Conservation (phyloP, 2,888 invertebrate genomes). For the Pseudococcus longispinus region DNA sequence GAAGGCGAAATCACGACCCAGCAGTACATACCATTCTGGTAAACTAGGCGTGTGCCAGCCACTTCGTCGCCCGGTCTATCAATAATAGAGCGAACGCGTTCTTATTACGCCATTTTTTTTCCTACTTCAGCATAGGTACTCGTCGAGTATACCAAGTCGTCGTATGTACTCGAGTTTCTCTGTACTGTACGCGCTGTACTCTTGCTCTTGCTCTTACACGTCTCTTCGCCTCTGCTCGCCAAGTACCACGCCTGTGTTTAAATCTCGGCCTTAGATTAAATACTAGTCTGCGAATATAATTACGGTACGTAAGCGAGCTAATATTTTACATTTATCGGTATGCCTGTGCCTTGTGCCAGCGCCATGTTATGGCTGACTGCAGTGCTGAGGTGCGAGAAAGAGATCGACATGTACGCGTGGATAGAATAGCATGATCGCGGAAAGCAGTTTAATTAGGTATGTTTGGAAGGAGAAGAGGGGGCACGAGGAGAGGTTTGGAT, state of each 20-base stretch:
- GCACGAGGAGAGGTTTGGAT: neutral
- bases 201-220: neutral
- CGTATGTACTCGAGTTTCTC: neutral
- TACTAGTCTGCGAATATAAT: neutral
- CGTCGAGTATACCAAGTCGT: neutral
- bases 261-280: slow-evolving; percentile 6
- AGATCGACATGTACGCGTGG: neutral
- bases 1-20: slow-evolving; percentile 53
- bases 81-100: neutral
- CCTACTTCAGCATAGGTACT: neutral
- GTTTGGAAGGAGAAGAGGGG: neutral
- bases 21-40: slow-evolving; percentile 50
- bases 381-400: neutral
- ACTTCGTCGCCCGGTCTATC: slow-evolving; percentile 47
- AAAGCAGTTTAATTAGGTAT: neutral
- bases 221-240: neutral
- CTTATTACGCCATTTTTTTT: slow-evolving; percentile 50
- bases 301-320: slow-evolving; percentile 7
- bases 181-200: neutral
- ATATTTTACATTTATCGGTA: slow-evolving; percentile 19
- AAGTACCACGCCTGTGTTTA: neutral
- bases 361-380: neutral
- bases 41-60: slow-evolving; percentile 54
- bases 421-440: neutral
- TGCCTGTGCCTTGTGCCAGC: neutral